Evolutionary conservation across 2,113 vertebrate species (phyloP), one percentile per base, ranked within the genome.

Genomic region (Ptilonorhynchus violaceus): DNA sequence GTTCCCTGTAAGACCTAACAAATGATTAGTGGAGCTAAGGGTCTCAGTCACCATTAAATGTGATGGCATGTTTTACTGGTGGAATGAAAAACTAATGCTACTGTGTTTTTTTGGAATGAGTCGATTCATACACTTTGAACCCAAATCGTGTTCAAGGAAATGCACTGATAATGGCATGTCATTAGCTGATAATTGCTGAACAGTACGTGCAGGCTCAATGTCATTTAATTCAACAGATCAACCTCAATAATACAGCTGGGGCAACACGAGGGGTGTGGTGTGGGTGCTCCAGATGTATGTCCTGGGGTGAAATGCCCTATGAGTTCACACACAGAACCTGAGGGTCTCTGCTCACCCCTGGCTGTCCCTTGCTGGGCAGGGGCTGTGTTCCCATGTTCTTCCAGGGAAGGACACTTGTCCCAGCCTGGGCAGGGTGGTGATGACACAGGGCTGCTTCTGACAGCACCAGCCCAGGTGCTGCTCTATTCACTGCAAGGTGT

Each of bases 391-490:
- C 31, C 22, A 11, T 19, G 16, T 4, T 27, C 7, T 72, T 21
- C 31, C 39, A 70, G 33, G 28, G 13, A 2, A 78, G 15, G 23
- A 47, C 35, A 11, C 27, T 75, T 1, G 3, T 46, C 42, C 46
- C 64, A 75, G 42, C 5, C 42, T 70, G 73, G 30, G 20, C 17
- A 63, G 10, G 9, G 13, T 58, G 41, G 8, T 42, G 69, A 39
- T 31, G 33, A 18, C 28, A 39, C 0, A 3, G 7, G 15, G 5
- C 0, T 6, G 3, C 10, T 66, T n/a, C n/a, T 90, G 77, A 19
- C 22, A n/a, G 60, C 13, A 42, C 33, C 39, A 76, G 2, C 15
- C 13, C 19, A 24, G 8, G 24, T 33, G 28, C 24, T 77, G 35
- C 9, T 49, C 19, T 68, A 85, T 31, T 50, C 49, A 14, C 47